Evolutionary conservation across 1,140 invertebrate genomes (phyloP).

Genomic region (Protaetia brevitarsis): DNA sequence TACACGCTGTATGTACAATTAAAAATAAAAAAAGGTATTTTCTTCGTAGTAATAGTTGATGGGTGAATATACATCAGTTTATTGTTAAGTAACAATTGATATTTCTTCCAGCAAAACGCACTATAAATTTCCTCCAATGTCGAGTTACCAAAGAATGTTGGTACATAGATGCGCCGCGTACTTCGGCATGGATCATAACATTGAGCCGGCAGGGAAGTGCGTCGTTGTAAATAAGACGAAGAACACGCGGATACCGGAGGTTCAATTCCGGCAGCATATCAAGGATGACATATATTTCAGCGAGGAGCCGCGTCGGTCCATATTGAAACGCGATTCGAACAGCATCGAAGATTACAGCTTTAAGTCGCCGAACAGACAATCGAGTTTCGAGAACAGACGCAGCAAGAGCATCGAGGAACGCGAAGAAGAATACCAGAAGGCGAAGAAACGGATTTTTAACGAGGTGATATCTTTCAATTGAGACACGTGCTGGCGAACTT

Average conservation of each 20-base stretch:
- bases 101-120: conserved; percentile 57
- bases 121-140: conserved; percentile 85
- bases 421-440: conserved; percentile 83
- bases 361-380: conserved; percentile 60
- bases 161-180: conserved; percentile 90
- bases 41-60: too few species aligned
- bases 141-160: conserved; percentile 92
- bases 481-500: not conserved
- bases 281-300: conserved; percentile 58
- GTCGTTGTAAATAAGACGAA: conserved; percentile 81
- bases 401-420: conserved; percentile 89
- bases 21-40: too few species aligned
- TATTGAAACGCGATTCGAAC: conserved; percentile 77
- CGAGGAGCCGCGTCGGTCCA: conserved; percentile 71
- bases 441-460: conserved; percentile 75
- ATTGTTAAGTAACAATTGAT: not conserved
- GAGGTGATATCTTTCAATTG: conserved; percentile 33
- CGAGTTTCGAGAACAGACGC: conserved; percentile 63
- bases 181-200: conserved; percentile 92
- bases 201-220: conserved; percentile 79
- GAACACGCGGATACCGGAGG: conserved; percentile 69
- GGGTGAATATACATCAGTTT: not conserved
- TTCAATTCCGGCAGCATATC: conserved; percentile 59
- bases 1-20: too few species aligned
- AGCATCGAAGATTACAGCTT: conserved; percentile 71